Evolutionary conservation across 2,888 invertebrate species (phyloP).

Genomic region (Sinopyrophorus schimmeli): DNA sequence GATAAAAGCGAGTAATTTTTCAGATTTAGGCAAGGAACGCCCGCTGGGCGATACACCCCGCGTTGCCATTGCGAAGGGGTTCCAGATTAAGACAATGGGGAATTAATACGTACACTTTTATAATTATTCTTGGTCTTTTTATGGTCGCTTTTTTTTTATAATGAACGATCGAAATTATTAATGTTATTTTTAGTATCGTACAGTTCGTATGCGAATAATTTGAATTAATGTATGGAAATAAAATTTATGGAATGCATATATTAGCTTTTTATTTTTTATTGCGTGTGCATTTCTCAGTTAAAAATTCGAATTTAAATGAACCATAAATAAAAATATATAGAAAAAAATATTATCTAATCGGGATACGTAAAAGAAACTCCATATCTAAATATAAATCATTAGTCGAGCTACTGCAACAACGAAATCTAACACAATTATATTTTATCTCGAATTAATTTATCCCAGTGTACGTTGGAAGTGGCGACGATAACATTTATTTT

Average conservation of each 20-base stretch:
- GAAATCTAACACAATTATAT: too few relatives aligned
- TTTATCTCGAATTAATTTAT: too few relatives aligned
- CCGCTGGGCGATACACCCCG: slow-evolving; percentile 5
- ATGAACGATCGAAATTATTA: slow-evolving; percentile 11
- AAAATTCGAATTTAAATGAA: slow-evolving; percentile 14
- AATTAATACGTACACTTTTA: too few relatives aligned
- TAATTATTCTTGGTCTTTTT: slow-evolving; percentile 11
- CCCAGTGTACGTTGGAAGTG: too few relatives aligned
- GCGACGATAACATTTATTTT: too few relatives aligned
- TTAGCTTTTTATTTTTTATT: slow-evolving; percentile 19
- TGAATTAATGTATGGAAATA: slow-evolving; percentile 20
- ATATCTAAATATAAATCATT: too few relatives aligned
- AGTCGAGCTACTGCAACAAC: too few relatives aligned
- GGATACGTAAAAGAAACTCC: slow-evolving; percentile 4
- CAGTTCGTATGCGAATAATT: slow-evolving; percentile 13
- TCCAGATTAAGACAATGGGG: slow-evolving; percentile 6
- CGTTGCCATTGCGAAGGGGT: background rate
- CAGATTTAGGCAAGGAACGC: slow-evolving; percentile 6
- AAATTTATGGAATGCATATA: slow-evolving; percentile 20
- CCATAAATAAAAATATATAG: too few relatives aligned
- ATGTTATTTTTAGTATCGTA: slow-evolving; percentile 10
- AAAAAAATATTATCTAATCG: background rate
- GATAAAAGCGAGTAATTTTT: slow-evolving; percentile 16
- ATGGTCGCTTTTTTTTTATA: too few relatives aligned
- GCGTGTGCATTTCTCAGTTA: slow-evolving; percentile 16